These are phyloP conservation scores for Patiria pectinifera DNA, from an alignment of 53 echinoderm and acorn worm species.

Conservation along the genomic window DNA sequence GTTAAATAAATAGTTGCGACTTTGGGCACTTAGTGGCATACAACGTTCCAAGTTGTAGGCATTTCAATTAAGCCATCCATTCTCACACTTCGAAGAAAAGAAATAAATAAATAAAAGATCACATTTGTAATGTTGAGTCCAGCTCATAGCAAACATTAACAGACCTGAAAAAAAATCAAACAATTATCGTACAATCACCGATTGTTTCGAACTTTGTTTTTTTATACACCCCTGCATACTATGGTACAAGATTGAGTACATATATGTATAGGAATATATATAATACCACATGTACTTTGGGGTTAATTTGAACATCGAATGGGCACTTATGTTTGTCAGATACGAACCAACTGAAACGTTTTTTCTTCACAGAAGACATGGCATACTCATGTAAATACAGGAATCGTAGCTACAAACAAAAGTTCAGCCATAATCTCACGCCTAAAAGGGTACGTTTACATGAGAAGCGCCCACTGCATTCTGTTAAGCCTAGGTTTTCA, in stretches of 20 bases:
- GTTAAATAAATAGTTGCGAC: not conserved
- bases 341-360: not conserved
- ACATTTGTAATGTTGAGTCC: not conserved
- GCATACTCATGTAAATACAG: not conserved
- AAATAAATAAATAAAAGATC: not conserved
- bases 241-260: not conserved
- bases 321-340: not conserved
- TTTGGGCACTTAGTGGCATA: slow-evolving; percentile 31
- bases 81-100: not conserved
- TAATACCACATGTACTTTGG: not conserved
- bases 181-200: not conserved
- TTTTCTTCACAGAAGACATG: not conserved
- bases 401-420: not conserved
- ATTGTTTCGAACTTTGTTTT: not conserved
- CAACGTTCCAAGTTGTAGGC: not conserved
- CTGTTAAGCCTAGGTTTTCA: too few relatives aligned
- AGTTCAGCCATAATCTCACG: not conserved
- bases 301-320: not conserved
- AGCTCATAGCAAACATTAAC: slow-evolving; percentile 7
- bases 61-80: not conserved
- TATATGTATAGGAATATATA: not conserved
- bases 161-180: not conserved
- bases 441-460: too few relatives aligned
- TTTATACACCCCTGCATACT: not conserved
- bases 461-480: too few relatives aligned